These are phyloP conservation scores for Clistopyga incitator DNA, from an alignment of 2,888 invertebrate genomes.

Conservation along the genomic window DNA sequence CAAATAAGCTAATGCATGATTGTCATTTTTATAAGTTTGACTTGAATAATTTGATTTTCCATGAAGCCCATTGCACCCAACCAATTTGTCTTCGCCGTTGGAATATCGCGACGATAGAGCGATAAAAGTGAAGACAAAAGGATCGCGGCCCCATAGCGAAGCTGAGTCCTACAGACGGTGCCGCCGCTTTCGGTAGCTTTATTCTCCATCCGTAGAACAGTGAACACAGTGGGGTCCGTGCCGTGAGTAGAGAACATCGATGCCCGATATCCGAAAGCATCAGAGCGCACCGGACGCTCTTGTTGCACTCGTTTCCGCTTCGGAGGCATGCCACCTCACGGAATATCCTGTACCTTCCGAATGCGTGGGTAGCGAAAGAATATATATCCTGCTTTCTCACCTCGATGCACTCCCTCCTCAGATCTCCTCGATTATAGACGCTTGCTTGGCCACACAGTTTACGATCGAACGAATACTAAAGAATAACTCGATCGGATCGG, in stretches of 20 bases:
- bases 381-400: slow-evolving; percentile 50
- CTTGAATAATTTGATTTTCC: slow-evolving; percentile 77
- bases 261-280: slow-evolving; percentile 67
- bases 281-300: slow-evolving; percentile 60
- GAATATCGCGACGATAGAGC: slow-evolving; percentile 35
- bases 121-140: slow-evolving; percentile 39
- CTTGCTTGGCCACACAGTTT: slow-evolving; percentile 31
- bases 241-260: slow-evolving; percentile 62
- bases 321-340: slow-evolving; percentile 23
- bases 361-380: slow-evolving; percentile 54
- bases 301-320: slow-evolving; percentile 65
- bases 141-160: slow-evolving; percentile 41
- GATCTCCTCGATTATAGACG: slow-evolving; percentile 42
- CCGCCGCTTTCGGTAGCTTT: neutral
- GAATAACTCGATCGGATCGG: slow-evolving; percentile 42
- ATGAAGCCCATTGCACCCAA: slow-evolving; percentile 50
- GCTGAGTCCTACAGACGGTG: slow-evolving; percentile 21
- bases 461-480: slow-evolving; percentile 32
- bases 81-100: neutral
- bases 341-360: slow-evolving; percentile 58
- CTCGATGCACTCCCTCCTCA: slow-evolving; percentile 30
- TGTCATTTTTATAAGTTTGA: slow-evolving; percentile 68
- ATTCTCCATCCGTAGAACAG: slow-evolving; percentile 1
- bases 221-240: slow-evolving; percentile 1
- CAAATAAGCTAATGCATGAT: slow-evolving; percentile 75